Evolutionary conservation across 2,797 vertebrate species (phyloP), one percentile per base, ranked within the genome.

Genomic region (Gorsachius magnificus): DNA sequence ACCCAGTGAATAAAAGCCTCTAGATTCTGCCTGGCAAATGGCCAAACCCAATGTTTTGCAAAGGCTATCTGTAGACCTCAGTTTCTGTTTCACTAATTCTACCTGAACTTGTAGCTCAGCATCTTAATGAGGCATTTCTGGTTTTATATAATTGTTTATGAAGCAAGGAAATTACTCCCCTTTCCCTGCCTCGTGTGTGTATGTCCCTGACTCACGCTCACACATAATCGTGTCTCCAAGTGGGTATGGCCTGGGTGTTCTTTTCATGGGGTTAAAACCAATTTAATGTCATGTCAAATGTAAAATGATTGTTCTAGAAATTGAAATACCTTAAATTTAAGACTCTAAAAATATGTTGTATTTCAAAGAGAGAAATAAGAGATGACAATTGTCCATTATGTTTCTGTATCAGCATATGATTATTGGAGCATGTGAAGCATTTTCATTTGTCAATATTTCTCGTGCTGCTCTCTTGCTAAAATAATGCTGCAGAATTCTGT

Each of bases 31-130:
- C 79, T 85, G 93, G 89, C 92, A 53, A 35, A 33, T 3, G 18
- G 65, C 91, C 82, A 94, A 77, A 87, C 50, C 24, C 29, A 13
- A 0, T 31, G 50, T 58, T 95, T 75, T 93, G 84, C 35, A 43
- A 17, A 50, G 25, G 56, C 88, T 57, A 5, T 56, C 79, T 22
- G 33, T 35, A 35, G 79, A 53, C 85, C n/a, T 85, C 28, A 2
- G 63, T 87, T 96, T 87, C 79, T 95, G 78, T 95, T 95, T 87
- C 90, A 31, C 76, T 83, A 57, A 70, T 79, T 94, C 70, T 46
- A 80, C 89, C 90, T 91, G 84, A 93, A 89, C 83, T 89, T 48
- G 33, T 36, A 81, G 78, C 69, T 65, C 16, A 10, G 70, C 88
- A 65, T 77, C 68, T 91, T 63, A 70, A 84, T 8, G 3, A 79